A percentile compares a stretch with the other conserved stretches of the same genome.
Evolutionary conservation across 2,113 vertebrate genomes (phyloP).

Genomic region (Tonatia bakeri): DNA sequence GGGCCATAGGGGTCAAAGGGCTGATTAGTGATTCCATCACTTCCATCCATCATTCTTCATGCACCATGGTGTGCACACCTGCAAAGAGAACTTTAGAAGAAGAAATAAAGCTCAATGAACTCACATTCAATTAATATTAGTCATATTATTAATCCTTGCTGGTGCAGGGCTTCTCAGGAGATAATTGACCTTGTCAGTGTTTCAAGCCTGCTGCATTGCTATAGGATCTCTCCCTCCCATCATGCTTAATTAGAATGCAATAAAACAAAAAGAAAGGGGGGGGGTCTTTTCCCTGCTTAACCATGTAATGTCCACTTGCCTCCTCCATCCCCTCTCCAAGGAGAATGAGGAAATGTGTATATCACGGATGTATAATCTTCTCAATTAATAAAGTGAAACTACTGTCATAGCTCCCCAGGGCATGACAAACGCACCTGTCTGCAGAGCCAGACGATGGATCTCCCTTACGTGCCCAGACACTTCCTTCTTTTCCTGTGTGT

Average conservation of each 20-base stretch:
- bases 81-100: conserved; percentile 71
- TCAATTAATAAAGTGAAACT: conserved; percentile 78
- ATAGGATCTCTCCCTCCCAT: conserved; percentile 48
- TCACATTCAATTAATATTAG: conserved; percentile 77
- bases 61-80: neutral
- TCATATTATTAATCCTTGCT: conserved; percentile 75
- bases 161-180: conserved; percentile 56
- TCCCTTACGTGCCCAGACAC: conserved; percentile 53
- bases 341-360: neutral
- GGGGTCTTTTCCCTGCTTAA: conserved; percentile 33
- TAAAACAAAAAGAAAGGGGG: conserved; percentile 50
- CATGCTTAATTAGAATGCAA: conserved; percentile 73
- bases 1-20: neutral
- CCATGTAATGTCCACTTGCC: neutral
- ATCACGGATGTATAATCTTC: conserved; percentile 65
- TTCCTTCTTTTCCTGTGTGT: neutral
- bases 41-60: conserved; percentile 29
- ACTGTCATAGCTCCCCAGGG: conserved; percentile 42
- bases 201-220: conserved; percentile 33
- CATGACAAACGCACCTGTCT: conserved; percentile 73
- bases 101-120: conserved; percentile 70
- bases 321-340: neutral
- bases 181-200: conserved; percentile 79
- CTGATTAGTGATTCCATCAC: conserved; percentile 5
- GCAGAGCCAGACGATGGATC: conserved; percentile 58